A percentile compares a stretch with the other conserved stretches of the same genome.
Conservation (phyloP, 2,888 invertebrate species). For the Halocaridina rubra region DNA sequence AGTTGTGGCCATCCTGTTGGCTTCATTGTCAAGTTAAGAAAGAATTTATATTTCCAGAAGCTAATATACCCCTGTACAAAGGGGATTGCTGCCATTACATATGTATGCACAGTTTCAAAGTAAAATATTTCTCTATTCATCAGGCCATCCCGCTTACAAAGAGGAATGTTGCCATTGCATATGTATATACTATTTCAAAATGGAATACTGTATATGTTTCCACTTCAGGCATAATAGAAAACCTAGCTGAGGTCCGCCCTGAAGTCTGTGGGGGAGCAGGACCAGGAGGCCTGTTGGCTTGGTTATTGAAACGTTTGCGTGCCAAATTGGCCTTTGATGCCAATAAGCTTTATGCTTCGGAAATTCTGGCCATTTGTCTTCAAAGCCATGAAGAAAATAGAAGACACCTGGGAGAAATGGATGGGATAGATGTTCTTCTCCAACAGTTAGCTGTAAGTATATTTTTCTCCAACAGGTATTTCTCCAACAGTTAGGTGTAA, state of each 20-base stretch:
- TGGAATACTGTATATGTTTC: neutral
- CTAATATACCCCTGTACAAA: no score
- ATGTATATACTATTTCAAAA: no score
- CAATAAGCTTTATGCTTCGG: constrained; percentile 95
- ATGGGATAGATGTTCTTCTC: constrained; percentile 94
- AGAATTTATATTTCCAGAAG: no score
- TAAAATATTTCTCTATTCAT: no score
- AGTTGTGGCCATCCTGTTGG: no score
- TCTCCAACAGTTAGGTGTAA: no score
- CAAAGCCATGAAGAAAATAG: constrained; percentile 90
- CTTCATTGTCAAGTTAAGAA: no score
- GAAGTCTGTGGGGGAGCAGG: constrained; percentile 86
- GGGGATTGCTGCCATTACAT: no score
- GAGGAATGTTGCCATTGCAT: no score
- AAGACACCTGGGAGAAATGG: constrained; percentile 71
- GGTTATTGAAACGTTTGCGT: constrained; percentile 91
- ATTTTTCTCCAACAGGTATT: neutral
- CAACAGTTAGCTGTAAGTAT: constrained; percentile 82
- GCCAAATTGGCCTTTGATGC: constrained; percentile 91
- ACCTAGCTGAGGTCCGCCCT: constrained; percentile 89
- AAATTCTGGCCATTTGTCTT: constrained; percentile 93
- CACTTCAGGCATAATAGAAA: constrained; percentile 86
- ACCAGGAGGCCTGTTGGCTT: constrained; percentile 89
- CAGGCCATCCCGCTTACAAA: no score
- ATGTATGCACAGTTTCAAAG: no score